These are phyloP conservation scores for Neelides sp. DNA, from an alignment of 1,140 invertebrate species.

Conservation along the genomic window DNA sequence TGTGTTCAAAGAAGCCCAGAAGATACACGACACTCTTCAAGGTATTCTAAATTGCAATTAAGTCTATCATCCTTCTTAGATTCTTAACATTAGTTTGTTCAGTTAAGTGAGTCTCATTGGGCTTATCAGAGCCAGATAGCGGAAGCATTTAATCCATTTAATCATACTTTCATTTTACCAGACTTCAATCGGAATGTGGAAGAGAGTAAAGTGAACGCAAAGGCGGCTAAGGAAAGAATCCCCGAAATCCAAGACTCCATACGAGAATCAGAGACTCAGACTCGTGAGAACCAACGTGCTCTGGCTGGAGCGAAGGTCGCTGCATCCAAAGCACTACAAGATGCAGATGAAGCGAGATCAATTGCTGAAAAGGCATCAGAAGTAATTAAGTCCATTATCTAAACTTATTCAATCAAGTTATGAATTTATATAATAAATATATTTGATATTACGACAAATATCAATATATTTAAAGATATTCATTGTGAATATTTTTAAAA, in stretches of 20 bases:
- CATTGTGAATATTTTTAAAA: slow-evolving; percentile 9
- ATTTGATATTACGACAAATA: slow-evolving; percentile 1
- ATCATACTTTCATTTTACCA: no score
- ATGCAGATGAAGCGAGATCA: slow-evolving; percentile 62
- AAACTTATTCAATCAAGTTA: slow-evolving; percentile 5
- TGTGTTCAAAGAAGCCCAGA: slow-evolving; percentile 71
- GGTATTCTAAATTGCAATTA: slow-evolving; percentile 40
- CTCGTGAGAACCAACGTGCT: slow-evolving; percentile 42
- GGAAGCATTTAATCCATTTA: no score
- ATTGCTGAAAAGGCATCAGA: slow-evolving; percentile 58
- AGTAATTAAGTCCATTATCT: slow-evolving; percentile 39
- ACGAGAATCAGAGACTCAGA: slow-evolving; percentile 48
- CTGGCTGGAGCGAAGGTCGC: slow-evolving; percentile 59
- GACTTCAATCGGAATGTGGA: slow-evolving; percentile 82
- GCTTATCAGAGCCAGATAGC: no score
- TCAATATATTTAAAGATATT: slow-evolving; percentile 5
- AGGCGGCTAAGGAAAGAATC: slow-evolving; percentile 51
- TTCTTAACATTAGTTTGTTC: not conserved
- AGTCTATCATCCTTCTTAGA: slow-evolving; percentile 2
- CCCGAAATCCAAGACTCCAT: slow-evolving; percentile 49
- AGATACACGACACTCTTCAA: slow-evolving; percentile 67
- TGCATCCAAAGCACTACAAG: slow-evolving; percentile 57
- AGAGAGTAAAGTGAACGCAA: slow-evolving; percentile 56
- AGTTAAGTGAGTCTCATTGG: no score
- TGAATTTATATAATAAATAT: slow-evolving; percentile 12